Evolutionary conservation across 2,797 vertebrate species (phyloP).

Genomic region (Channallabes apus): DNA sequence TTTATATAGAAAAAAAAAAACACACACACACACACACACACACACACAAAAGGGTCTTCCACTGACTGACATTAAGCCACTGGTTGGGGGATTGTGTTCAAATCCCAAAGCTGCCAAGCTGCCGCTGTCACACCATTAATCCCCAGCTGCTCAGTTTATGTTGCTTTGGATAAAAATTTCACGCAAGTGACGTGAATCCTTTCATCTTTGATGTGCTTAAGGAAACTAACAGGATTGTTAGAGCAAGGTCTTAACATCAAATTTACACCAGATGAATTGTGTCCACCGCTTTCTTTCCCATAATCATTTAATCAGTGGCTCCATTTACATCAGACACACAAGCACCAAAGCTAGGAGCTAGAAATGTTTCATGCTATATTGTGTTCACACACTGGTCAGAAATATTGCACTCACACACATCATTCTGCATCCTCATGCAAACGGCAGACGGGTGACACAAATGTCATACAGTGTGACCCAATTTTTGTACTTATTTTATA

Average conservation of each 20-base stretch:
- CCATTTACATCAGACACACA: not conserved
- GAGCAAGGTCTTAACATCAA: no score
- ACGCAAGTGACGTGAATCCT: not conserved
- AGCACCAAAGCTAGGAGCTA: not conserved
- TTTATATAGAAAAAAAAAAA: not conserved
- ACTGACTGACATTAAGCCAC: not conserved
- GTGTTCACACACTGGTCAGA: not conserved
- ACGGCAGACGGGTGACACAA: no score
- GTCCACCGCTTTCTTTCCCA: no score
- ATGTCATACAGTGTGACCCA: no score
- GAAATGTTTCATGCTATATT: not conserved
- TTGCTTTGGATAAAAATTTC: not conserved
- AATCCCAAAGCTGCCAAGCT: not conserved
- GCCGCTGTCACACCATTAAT: not conserved
- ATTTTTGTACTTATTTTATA: no score
- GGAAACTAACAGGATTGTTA: no score
- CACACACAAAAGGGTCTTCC: not conserved
- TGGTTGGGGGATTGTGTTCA: not conserved
- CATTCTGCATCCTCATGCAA: not conserved
- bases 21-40: no score
- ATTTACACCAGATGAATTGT: not conserved
- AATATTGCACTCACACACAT: not conserved
- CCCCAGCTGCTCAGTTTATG: not conserved
- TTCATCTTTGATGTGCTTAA: no score
- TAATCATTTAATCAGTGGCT: not conserved